Evolutionary conservation across 1,140 invertebrate species (phyloP), one percentile per base, ranked within the genome.

Genomic region (Tetragnatha versicolor): DNA sequence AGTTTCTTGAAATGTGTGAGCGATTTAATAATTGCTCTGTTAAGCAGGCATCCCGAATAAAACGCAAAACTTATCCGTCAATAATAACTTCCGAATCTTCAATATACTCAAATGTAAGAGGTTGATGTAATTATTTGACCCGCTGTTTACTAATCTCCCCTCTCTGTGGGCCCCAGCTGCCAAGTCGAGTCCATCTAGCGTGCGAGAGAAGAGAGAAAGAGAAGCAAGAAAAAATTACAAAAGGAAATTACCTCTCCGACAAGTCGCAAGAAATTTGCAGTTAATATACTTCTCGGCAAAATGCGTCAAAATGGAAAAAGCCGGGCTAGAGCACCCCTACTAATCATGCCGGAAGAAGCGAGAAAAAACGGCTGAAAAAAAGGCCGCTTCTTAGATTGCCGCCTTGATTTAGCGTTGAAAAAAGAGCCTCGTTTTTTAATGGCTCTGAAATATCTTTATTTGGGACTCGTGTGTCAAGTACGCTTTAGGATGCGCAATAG

Each of bases 401-500:
- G 72, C 45, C 39, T 75, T 63, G 49, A 55, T 70, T 70, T 70
- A 53, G 49, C 20, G n/a, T n/a, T n/a, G n/a, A 65, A 73, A 60
- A 53, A 20, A 37, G 42, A 42, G 55, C 60, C n/a, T n/a, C n/a
- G n/a, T 65, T 77, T 77, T 53, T 77, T 53, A 77, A 77, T 55
- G 47, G 27, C 47, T 31, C 33, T 77, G 66, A 77, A 47, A 77
- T 65, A 77, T 55, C 73, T 77, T 65, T 65, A 77, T 53, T 66
- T 42, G 47, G 31, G 66, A 35, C 12, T 20, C 47, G 55, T 65
- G 61, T 20, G 73, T 77, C 73, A 77, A 66, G 33, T 53, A 29
- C 29, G 33, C 17, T 49, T 73, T 17, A 42, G 66, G 63, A 77
- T 55, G 73, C n/a, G 27, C 65, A 77, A 77, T 77, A 61, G 61